These are phyloP conservation scores for Sphecodes monilicornis DNA, from an alignment of 2,888 invertebrate genomes.

Conservation along the genomic window DNA sequence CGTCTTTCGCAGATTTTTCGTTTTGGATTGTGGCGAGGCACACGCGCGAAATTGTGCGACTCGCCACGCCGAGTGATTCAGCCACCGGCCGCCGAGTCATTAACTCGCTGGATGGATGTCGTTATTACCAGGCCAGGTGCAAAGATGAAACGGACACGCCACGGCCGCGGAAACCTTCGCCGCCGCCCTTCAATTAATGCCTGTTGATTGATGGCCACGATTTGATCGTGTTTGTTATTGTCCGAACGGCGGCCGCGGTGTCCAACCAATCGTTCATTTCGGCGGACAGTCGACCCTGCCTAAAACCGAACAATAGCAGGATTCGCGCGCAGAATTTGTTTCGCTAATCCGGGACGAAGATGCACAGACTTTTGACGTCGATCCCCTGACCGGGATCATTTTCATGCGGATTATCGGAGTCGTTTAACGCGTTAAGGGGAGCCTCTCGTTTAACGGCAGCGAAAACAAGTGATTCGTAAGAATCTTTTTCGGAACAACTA, in stretches of 20 bases:
- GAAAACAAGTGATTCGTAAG: no score
- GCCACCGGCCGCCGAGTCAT: constrained; percentile 44
- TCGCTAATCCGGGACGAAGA: background rate
- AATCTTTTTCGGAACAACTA: no score
- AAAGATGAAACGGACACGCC: constrained; percentile 29
- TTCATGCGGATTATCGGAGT: background rate
- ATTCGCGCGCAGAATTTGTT: constrained; percentile 11
- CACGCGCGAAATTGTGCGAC: constrained; percentile 47
- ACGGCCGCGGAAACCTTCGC: constrained; percentile 9
- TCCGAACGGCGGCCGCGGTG: background rate
- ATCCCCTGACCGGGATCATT: background rate
- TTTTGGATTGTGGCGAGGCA: constrained; percentile 43
- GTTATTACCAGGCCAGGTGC: constrained; percentile 42
- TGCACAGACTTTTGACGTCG: background rate
- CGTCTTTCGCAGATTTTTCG: constrained; percentile 51
- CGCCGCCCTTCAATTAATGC: background rate
- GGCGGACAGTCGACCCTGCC: constrained; percentile 4
- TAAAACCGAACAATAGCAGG: background rate
- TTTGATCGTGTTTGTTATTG: constrained; percentile 13
- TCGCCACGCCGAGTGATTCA: constrained; percentile 30
- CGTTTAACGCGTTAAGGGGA: background rate
- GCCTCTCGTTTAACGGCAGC: no score
- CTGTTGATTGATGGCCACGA: constrained; percentile 4
- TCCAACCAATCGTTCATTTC: background rate
- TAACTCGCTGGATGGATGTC: constrained; percentile 48